Evolutionary conservation across 1,140 invertebrate genomes (phyloP), one percentile per base, ranked within the genome.

Genomic region (Drosophila repleta): DNA sequence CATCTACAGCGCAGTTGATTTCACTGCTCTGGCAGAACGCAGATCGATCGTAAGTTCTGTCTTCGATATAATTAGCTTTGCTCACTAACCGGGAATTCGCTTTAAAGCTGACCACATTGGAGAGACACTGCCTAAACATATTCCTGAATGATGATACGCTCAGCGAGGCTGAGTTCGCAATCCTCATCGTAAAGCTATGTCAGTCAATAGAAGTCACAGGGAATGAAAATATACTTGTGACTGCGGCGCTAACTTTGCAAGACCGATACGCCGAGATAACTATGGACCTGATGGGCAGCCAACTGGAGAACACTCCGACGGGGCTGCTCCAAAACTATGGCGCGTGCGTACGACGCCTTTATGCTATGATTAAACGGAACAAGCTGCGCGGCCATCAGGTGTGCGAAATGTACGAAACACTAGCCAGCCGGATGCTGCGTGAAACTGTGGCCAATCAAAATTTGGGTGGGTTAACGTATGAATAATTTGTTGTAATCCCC

Each of bases 131-230:
- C 8, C 8, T 82, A 1, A 21, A 56, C 0, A 65, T 35, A 4
- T 85, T 81, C 41, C 35, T 82, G 8, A 13, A 49, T 2, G 78
- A 87, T 29, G 37, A 78, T 2, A 60, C 74, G 0, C 63, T 85
- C 0, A 43, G 10, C 2, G 74, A 69, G 3, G 13, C 35, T 2
- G 82, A 81, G 10, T 17, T 66, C 5, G 10, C 20, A 3, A 48
- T 26, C 2, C 63, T 85, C 17, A 82, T 81, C 2, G n/a, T 3
- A 1, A 67, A 48, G 6, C 39, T 85, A 7, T 67, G 49, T 1
- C 58, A 24, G 1, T 84, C 80, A 2, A 48, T 80, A 4, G 15
- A 46, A 6, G 73, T n/a, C 4, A 80, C 81, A 11, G 74, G 56
- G 0, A 78, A 82, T 26, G 45, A 62, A 3, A 18, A 62, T 4